These are phyloP conservation scores for Acrobasis repandana DNA, from an alignment of 2,888 invertebrate species.

Conservation along the genomic window DNA sequence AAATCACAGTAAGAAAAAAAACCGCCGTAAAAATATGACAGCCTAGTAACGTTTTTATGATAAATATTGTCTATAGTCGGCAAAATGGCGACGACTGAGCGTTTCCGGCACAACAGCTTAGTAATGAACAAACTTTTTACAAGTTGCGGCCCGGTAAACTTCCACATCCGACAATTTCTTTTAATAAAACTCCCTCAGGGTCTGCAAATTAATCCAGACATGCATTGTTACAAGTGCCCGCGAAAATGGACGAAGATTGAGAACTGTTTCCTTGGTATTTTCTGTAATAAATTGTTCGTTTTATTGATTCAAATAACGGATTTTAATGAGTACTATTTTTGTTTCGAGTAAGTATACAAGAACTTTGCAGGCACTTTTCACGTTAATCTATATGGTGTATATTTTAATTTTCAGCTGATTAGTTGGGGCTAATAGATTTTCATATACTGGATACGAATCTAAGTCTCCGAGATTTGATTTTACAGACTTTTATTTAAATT, in stretches of 20 bases:
- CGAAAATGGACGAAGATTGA: not conserved
- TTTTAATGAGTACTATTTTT: too few relatives aligned
- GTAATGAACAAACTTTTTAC: constrained; percentile 32
- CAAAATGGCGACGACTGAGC: constrained; percentile 22
- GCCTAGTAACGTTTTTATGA: not conserved
- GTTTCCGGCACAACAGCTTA: constrained; percentile 22
- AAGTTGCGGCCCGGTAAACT: constrained; percentile 28
- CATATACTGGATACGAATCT: too few relatives aligned
- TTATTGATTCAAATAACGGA: too few relatives aligned
- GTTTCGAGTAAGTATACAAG: too few relatives aligned
- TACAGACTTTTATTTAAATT: too few relatives aligned
- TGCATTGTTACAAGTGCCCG: constrained; percentile 5
- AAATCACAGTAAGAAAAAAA: not conserved
- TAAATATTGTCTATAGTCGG: constrained; percentile 17
- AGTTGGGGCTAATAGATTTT: too few relatives aligned
- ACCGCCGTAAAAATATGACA: not conserved
- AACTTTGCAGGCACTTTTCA: too few relatives aligned
- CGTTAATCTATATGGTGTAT: too few relatives aligned
- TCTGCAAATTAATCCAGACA: constrained; percentile 27
- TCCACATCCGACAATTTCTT: constrained; percentile 31
- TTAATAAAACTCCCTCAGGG: constrained; percentile 28
- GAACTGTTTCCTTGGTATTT: not conserved
- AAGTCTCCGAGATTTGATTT: too few relatives aligned
- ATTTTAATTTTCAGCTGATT: too few relatives aligned
- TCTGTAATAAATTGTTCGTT: not conserved